Conservation (phyloP, 2,113 vertebrate genomes). For the Microcebus griseorufus region DNA sequence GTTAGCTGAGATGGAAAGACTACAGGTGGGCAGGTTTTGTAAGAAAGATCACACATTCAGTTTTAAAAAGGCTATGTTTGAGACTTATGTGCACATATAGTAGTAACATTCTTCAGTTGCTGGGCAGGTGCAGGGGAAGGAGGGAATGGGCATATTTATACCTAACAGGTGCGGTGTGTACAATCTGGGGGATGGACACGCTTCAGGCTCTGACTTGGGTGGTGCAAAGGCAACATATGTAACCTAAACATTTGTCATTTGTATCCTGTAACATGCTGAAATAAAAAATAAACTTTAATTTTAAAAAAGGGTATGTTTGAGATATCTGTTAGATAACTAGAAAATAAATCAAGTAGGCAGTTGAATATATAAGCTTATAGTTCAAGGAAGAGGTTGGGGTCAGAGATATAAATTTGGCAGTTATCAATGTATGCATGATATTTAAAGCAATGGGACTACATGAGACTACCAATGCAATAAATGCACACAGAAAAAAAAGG, state of each 20-base stretch:
- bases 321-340: background rate
- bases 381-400: background rate
- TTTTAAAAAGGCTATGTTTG: background rate
- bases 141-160: too few relatives aligned
- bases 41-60: background rate
- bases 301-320: too few relatives aligned
- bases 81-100: too few relatives aligned
- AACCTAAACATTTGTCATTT: too few relatives aligned
- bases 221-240: too few relatives aligned
- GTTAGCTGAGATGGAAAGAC: background rate
- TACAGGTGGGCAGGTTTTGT: background rate
- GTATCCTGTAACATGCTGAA: too few relatives aligned
- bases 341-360: background rate
- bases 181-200: too few relatives aligned
- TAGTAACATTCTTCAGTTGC: too few relatives aligned
- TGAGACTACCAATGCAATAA: background rate
- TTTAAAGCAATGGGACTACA: background rate
- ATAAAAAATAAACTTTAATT: too few relatives aligned
- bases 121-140: too few relatives aligned
- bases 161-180: too few relatives aligned
- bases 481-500: background rate
- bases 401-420: background rate
- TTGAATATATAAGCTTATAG: background rate
- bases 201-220: too few relatives aligned
- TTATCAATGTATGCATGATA: background rate